These are phyloP conservation scores for Balearica regulorum DNA, from an alignment of 2,797 vertebrate species.

Conservation along the genomic window DNA sequence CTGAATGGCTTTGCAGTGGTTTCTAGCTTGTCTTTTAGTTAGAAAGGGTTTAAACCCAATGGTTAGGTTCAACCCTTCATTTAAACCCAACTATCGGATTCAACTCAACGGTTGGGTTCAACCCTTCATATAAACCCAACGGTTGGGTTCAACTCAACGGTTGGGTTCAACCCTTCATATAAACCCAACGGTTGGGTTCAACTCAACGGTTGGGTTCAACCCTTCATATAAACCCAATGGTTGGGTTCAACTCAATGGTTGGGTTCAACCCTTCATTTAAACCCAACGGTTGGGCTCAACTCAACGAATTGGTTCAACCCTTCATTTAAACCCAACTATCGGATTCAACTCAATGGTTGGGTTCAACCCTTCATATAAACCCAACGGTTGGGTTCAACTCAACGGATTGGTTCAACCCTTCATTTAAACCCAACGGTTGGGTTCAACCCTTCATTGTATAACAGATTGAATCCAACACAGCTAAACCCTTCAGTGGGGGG, in stretches of 20 bases:
- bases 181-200: not conserved
- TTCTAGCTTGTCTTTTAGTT: not conserved
- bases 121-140: accelerated
- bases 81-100: too few species aligned
- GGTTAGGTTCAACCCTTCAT: not conserved
- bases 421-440: not conserved
- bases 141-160: accelerated
- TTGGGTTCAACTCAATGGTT: accelerated
- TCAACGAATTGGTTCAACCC: not conserved
- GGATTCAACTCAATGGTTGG: too few species aligned
- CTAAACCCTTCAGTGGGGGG: accelerated
- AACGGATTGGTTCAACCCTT: not conserved
- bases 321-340: not conserved
- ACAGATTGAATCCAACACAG: not conserved
- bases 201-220: not conserved
- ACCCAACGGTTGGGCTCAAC: not conserved
- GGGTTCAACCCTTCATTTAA: not conserved
- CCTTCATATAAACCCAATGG: not conserved
- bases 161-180: not conserved
- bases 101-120: not conserved
- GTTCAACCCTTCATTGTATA: not conserved
- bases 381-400: not conserved
- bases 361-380: not conserved
- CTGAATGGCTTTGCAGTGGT: accelerated
- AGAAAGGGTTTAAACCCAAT: not conserved